These are phyloP conservation scores for Trichoplusia ni DNA, from an alignment of 1,140 invertebrate species.

Conservation along the genomic window DNA sequence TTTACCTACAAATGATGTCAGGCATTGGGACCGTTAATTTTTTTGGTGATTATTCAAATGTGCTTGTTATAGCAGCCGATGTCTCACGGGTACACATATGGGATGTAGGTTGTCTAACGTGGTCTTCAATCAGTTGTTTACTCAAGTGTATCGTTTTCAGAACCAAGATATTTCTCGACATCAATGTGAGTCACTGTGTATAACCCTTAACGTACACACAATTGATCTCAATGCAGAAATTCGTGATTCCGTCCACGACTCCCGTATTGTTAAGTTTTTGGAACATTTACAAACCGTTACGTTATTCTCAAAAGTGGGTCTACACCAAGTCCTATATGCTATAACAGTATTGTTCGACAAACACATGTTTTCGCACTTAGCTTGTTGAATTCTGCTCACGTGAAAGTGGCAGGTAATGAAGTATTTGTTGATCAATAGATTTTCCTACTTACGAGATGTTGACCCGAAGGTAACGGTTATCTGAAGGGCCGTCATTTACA, in stretches of 20 bases:
- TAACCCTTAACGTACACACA: conserved; percentile 5
- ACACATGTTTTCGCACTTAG: not conserved
- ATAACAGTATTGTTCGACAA: not conserved
- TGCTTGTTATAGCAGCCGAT: not conserved
- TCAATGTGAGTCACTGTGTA: conserved; percentile 10
- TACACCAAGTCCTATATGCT: not conserved
- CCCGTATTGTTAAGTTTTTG: not conserved
- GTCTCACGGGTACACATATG: not conserved
- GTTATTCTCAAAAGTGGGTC: not conserved
- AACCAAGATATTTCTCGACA: not conserved
- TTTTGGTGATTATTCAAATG: conserved; percentile 4
- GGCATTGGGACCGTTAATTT: conserved; percentile 36
- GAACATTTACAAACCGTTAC: not conserved
- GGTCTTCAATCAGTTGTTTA: not conserved
- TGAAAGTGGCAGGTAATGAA: conserved; percentile 5
- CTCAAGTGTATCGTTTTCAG: conserved; percentile 16
- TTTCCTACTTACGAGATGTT: conserved; percentile 11
- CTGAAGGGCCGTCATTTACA: not conserved
- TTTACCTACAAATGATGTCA: conserved; percentile 24
- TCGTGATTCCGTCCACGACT: not conserved
- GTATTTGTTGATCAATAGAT: not conserved
- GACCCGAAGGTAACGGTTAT: conserved; percentile 3
- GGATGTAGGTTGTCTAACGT: not conserved
- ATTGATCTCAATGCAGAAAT: not conserved
- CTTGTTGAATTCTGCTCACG: not conserved